Percentiles rank a stretch among this genome's conserved stretches.
These are phyloP conservation scores for Spongia lamella DNA, from an alignment of 37 sponge, comb jelly and placozoan genomes.

Conservation along the genomic window DNA sequence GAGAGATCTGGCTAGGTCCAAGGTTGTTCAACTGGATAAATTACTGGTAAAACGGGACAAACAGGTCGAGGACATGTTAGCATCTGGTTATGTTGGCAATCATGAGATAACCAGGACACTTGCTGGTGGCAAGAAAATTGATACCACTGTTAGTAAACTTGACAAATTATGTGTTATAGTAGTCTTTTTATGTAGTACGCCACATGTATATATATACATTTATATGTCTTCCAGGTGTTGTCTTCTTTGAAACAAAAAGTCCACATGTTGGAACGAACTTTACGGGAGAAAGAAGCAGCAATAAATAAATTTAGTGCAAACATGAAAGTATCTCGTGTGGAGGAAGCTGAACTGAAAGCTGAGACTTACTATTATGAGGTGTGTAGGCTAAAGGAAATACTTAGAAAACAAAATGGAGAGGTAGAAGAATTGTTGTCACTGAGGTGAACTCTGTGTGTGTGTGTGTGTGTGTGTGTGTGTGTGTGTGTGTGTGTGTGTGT, in stretches of 20 bases:
- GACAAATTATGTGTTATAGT: too few relatives aligned
- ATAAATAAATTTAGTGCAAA: background rate
- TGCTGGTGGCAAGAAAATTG: constrained; percentile 9
- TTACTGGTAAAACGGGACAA: constrained; percentile 51
- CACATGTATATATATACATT: background rate
- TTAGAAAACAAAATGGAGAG: too few relatives aligned
- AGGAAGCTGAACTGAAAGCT: constrained; percentile 24
- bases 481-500: constrained; percentile 20
- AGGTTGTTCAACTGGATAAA: background rate
- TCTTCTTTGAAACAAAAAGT: constrained; percentile 48
- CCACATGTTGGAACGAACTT: constrained; percentile 42
- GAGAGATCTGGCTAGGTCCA: too few relatives aligned
- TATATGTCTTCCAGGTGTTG: constrained; percentile 12
- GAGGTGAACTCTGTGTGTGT: background rate
- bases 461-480: background rate
- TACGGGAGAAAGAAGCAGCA: constrained; percentile 57
- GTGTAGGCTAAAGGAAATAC: background rate
- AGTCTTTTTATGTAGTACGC: too few relatives aligned
- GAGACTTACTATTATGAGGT: constrained; percentile 40
- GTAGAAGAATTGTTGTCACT: constrained; percentile 4
- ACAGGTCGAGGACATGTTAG: constrained; percentile 64
- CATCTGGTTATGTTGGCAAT: constrained; percentile 47
- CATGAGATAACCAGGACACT: constrained; percentile 45
- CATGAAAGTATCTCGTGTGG: background rate
- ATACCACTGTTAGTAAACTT: background rate